Base-by-base conservation (phyloP, 2,113 vertebrate species). In the Picathartes gymnocephalus region DNA sequence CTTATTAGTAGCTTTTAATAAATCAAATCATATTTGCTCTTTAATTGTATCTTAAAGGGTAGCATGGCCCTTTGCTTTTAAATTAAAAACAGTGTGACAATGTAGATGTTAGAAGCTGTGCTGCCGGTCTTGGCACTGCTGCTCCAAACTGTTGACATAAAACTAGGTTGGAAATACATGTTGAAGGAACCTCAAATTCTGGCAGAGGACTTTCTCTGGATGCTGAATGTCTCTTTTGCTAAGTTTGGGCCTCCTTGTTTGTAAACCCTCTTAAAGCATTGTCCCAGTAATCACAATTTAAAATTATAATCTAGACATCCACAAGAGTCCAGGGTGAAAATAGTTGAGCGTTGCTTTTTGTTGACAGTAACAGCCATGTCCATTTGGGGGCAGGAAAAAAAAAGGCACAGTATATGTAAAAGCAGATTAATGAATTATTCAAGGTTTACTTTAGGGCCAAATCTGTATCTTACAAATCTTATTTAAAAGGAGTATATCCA, bases 21-120 rank as follows among this genome's bases (percentile, higher is more conserved):
- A 95, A 97, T 96, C 94, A 90, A 95, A 95, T 96, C 61, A n/a
- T 96, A 95, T 92, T 88, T 96, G 89, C 79, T 42, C 40, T 87
- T 93, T 98, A 92, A 97, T 97, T 97, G 95, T 96, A 65, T 95
- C 97, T 97, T 95, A 97, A 97, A 95, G 93, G 77, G 61, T 96
- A 97, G 72, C 9, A 8, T 73, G 56, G 54, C 69, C 86, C 84
- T 94, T 81, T 85, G 62, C 61, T 69, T 95, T 97, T 86, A 91
- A 86, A 96, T 97, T 97, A 95, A 97, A 97, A 97, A 79, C 68
- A 88, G 44, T 51, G 44, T 91, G 83, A 92, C 94, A 92, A 24
- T 31, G 12, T 66, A 68, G 35, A 21, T n/a, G 31, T 72, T 71
- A 48, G 71, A 89, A 95, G 72, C 81, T 78, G 28, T 73, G 5